A percentile compares a stretch with the other conserved stretches of the same genome.
These are phyloP conservation scores for Horisme vitalbata DNA, from an alignment of 2,888 invertebrate species.

Conservation along the genomic window DNA sequence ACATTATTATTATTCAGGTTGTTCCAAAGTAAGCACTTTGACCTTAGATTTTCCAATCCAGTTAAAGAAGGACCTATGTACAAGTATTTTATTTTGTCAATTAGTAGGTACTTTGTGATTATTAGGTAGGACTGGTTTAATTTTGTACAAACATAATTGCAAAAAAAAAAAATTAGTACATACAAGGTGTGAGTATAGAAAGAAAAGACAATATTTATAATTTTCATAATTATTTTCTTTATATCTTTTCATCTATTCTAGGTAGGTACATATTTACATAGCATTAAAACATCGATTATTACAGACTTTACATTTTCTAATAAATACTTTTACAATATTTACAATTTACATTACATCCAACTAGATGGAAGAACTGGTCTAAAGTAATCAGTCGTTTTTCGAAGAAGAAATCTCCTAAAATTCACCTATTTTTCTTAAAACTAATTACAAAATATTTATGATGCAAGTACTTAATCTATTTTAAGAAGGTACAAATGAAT, in stretches of 20 bases:
- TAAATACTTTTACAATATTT: constrained; percentile 59
- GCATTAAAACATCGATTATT: constrained; percentile 48
- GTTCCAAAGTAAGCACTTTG: too few relatives aligned
- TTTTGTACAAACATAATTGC: too few relatives aligned
- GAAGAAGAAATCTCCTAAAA: constrained; percentile 21
- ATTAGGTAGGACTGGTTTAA: too few relatives aligned
- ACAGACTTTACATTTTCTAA: constrained; percentile 43
- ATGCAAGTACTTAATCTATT: constrained; percentile 28
- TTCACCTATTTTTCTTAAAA: constrained; percentile 34
- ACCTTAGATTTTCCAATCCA: too few relatives aligned
- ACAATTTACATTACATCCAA: constrained; percentile 48
- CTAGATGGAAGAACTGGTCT: constrained; percentile 43
- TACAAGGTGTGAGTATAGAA: too few relatives aligned
- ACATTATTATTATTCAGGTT: too few relatives aligned
- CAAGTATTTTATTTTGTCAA: too few relatives aligned
- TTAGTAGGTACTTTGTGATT: too few relatives aligned
- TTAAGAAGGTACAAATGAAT: constrained; percentile 42
- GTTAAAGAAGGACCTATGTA: too few relatives aligned
- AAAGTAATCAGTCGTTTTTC: constrained; percentile 71
- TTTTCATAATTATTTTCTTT: constrained; percentile 52
- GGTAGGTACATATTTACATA: constrained; percentile 61
- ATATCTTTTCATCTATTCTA: constrained; percentile 53
- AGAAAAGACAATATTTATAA: constrained; percentile 18
- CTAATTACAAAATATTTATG: constrained; percentile 25
- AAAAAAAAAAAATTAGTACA: too few relatives aligned